These are phyloP conservation scores for Chironex yamaguchii DNA, from an alignment of 30 jellyfish, hydroid and myxozoan species.

Conservation along the genomic window DNA sequence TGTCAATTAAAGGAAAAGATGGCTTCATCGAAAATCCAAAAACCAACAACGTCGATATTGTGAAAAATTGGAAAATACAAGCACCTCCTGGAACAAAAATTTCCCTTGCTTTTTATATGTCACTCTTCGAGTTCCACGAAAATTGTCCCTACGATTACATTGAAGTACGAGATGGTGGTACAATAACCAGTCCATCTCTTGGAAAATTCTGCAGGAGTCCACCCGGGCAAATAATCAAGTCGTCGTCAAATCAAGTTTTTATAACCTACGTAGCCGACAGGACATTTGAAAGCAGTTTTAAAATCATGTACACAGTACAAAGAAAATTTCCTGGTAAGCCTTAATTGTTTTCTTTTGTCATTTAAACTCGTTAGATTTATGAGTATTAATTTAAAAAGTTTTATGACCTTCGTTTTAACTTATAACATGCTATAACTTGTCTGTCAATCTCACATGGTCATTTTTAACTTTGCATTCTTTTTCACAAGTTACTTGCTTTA, in stretches of 20 bases:
- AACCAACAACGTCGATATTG: too few relatives aligned
- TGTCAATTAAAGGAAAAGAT: too few relatives aligned
- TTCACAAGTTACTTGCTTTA: too few relatives aligned
- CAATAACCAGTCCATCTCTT: neutral
- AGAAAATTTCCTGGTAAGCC: too few relatives aligned
- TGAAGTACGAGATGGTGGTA: slow-evolving; percentile 11
- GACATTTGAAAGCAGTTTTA: neutral
- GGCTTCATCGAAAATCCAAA: neutral
- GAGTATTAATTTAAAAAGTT: too few relatives aligned
- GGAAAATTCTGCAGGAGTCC: slow-evolving; percentile 8
- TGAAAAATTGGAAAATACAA: neutral
- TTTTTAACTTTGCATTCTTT: too few relatives aligned
- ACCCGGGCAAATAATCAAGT: neutral
- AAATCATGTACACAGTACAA: too few relatives aligned
- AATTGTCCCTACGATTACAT: slow-evolving; percentile 20
- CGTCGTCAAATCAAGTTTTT: slow-evolving; percentile 11
- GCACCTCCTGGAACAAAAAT: slow-evolving; percentile 8
- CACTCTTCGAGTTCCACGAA: neutral
- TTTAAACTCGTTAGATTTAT: too few relatives aligned
- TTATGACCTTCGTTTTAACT: too few relatives aligned
- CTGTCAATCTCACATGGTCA: too few relatives aligned
- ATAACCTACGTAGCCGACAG: slow-evolving; percentile 1
- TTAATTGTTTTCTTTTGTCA: too few relatives aligned
- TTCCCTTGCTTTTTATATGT: neutral
- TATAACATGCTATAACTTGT: too few relatives aligned